These are phyloP conservation scores for Timema cristinae DNA, from an alignment of 2,888 invertebrate species.

Conservation along the genomic window DNA sequence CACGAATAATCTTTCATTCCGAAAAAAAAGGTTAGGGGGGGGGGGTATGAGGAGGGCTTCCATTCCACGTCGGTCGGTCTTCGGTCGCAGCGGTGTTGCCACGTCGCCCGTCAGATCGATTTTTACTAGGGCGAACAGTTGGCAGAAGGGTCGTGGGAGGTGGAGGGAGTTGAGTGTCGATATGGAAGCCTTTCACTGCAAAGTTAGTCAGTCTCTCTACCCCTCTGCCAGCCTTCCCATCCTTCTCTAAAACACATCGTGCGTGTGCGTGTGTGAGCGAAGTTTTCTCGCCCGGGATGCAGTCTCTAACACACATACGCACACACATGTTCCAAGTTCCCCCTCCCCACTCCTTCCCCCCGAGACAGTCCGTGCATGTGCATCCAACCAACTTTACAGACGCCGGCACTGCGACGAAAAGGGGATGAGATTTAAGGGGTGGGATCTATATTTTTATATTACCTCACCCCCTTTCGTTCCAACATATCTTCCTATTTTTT, in stretches of 20 bases:
- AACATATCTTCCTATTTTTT: too few species aligned
- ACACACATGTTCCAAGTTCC: not conserved
- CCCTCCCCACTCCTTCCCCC: not conserved
- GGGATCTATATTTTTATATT: too few species aligned
- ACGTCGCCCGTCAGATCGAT: conserved; percentile 4
- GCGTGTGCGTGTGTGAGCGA: not conserved
- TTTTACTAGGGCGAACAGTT: conserved; percentile 12
- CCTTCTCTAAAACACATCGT: not conserved
- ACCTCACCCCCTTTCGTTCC: too few species aligned
- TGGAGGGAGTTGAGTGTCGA: too few species aligned
- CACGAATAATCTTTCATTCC: too few species aligned
- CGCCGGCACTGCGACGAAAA: too few species aligned
- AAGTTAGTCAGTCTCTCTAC: too few species aligned
- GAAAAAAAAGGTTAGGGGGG: too few species aligned
- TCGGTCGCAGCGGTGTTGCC: conserved; percentile 5
- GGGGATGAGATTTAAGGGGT: too few species aligned
- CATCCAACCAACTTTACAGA: not conserved
- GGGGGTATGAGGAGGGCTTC: not conserved
- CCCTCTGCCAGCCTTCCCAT: too few species aligned
- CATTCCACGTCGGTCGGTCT: not conserved
- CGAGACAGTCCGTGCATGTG: conserved; percentile 12
- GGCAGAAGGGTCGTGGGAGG: not conserved
- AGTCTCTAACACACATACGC: not conserved
- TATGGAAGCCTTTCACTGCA: too few species aligned
- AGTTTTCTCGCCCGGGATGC: conserved; percentile 10